These are phyloP conservation scores for Magallana ariakensis DNA, from an alignment of 1,140 invertebrate genomes.

Conservation along the genomic window DNA sequence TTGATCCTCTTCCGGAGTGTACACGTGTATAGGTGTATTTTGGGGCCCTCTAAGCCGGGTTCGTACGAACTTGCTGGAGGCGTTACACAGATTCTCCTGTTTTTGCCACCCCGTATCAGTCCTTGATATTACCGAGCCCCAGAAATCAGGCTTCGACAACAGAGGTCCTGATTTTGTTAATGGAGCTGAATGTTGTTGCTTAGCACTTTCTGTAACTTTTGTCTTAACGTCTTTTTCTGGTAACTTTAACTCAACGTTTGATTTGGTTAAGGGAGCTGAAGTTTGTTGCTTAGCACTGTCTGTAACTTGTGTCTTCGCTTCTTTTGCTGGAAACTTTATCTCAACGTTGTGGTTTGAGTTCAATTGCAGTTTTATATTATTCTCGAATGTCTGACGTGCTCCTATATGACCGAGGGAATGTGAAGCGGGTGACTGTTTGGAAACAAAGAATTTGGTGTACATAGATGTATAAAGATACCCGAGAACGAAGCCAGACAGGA, in stretches of 20 bases:
- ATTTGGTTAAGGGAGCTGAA: too few relatives aligned
- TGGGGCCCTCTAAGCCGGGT: slow-evolving; percentile 38
- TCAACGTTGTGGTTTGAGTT: background rate
- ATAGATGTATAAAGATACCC: background rate
- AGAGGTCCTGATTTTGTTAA: background rate
- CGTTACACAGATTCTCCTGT: slow-evolving; percentile 27
- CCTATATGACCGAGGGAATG: background rate
- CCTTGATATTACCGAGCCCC: background rate
- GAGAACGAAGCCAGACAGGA: background rate
- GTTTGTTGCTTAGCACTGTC: background rate
- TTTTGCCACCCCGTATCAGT: slow-evolving; percentile 5
- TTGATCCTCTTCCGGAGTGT: slow-evolving; percentile 45
- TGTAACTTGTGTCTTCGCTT: background rate
- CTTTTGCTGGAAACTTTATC: background rate
- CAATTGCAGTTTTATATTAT: slow-evolving; percentile 7
- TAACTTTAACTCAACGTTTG: too few relatives aligned
- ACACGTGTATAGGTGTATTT: slow-evolving; percentile 55
- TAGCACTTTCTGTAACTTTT: too few relatives aligned
- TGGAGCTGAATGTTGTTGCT: background rate
- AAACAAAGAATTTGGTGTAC: background rate
- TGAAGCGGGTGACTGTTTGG: background rate
- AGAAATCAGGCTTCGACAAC: background rate
- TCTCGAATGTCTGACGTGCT: background rate
- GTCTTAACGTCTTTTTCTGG: too few relatives aligned
- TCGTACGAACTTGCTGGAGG: slow-evolving; percentile 33